Conservation (phyloP, 2,113 vertebrate genomes). For the Thryonomys swinderianus region DNA sequence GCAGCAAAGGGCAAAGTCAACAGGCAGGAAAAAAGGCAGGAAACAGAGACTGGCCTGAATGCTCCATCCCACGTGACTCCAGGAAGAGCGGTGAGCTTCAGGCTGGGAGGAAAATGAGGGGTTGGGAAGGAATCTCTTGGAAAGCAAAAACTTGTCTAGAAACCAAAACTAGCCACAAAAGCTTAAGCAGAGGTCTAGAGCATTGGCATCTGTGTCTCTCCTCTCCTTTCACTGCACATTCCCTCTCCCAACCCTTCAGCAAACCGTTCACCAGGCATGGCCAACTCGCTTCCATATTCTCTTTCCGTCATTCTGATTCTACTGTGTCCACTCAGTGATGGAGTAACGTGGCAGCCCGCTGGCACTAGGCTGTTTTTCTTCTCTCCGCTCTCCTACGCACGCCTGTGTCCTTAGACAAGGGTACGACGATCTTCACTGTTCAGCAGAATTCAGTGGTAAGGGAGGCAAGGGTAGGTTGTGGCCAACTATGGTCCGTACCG, state of each 20-base stretch:
- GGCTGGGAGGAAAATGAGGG: neutral
- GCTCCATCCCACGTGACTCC: neutral
- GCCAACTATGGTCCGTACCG: neutral
- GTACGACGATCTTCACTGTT: neutral
- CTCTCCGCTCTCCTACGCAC: neutral
- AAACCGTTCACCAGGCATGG: neutral
- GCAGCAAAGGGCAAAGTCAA: neutral
- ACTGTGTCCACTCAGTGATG: neutral
- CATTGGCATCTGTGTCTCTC: neutral
- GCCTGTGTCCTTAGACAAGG: neutral
- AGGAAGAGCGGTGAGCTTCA: neutral
- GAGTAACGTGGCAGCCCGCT: neutral
- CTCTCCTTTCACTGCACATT: neutral
- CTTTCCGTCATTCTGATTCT: neutral
- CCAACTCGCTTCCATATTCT: neutral
- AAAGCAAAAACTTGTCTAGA: neutral
- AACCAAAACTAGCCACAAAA: neutral
- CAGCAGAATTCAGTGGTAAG: neutral
- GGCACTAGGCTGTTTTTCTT: neutral
- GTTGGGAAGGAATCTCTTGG: neutral
- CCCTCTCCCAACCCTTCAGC: neutral
- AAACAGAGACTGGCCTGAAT: neutral
- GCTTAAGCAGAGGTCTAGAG: neutral
- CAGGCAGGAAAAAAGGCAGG: neutral
- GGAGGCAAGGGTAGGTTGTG: neutral